These are phyloP conservation scores for Ostrea edulis DNA, from an alignment of 1,140 invertebrate species.

Conservation along the genomic window DNA sequence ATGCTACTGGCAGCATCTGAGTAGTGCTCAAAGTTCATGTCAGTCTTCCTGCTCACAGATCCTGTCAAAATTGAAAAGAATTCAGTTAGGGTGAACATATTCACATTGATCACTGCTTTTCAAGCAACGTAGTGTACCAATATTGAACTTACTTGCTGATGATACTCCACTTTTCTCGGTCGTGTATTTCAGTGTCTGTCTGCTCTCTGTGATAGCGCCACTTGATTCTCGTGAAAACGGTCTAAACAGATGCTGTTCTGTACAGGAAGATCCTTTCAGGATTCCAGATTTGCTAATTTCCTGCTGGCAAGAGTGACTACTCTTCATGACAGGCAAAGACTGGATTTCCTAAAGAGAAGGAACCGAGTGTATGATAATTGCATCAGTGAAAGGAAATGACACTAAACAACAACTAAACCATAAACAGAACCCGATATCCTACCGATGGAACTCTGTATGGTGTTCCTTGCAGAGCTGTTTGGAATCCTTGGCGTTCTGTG, in stretches of 20 bases:
- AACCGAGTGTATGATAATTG: background rate
- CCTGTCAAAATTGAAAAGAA: constrained; percentile 46
- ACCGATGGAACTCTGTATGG: constrained; percentile 66
- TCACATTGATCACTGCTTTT: background rate
- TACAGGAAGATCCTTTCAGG: constrained; percentile 87
- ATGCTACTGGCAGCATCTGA: constrained; percentile 19
- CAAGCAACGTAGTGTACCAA: background rate
- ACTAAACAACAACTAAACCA: background rate
- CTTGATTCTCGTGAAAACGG: constrained; percentile 89
- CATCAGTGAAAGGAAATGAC: background rate
- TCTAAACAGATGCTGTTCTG: constrained; percentile 88
- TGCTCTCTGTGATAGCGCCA: constrained; percentile 85
- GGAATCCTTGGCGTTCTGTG: constrained; percentile 85
- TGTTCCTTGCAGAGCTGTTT: constrained; percentile 69
- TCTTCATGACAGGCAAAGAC: constrained; percentile 88
- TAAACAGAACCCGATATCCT: constrained; percentile 41
- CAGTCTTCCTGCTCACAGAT: constrained; percentile 43
- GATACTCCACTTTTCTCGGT: constrained; percentile 54
- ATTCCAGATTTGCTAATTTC: constrained; percentile 89
- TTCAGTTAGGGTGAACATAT: background rate
- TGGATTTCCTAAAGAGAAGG: constrained; percentile 84
- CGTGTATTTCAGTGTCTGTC: constrained; percentile 82
- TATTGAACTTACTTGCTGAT: constrained; percentile 46
- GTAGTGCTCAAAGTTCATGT: constrained; percentile 65
- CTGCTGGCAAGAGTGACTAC: constrained; percentile 88